Evolutionary conservation across 1,140 invertebrate genomes (phyloP), one percentile per base, ranked within the genome.

Genomic region (Formica selysi): DNA sequence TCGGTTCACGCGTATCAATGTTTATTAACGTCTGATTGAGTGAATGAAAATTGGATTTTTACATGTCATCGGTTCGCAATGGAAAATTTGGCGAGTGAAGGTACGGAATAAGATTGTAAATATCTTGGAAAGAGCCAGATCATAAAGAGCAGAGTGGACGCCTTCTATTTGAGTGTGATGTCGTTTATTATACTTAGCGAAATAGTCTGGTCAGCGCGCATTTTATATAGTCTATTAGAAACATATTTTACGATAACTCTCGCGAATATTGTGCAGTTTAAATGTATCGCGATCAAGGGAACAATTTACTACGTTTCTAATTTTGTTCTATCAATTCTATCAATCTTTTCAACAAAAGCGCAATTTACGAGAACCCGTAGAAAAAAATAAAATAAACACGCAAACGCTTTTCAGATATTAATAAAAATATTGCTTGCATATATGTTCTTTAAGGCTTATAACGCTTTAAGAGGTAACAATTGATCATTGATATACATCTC

Each of bases 161-260:
- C 7, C 6, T 61, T 73, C 61, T 73, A 59, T 71, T 26, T 16
- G 16, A 51, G 32, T 44, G n/a, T 29, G 8, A 41, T 22, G 48
- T 70, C 44, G 32, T 79, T 79, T 41, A 22, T 26, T 70, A 22
- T 36, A 79, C 22, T 0, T 41, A 32, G 5, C 48, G 5, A 26
- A 10, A 70, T 51, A 38, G 8, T 62, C 19, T 41, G 6, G 13
- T 11, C 19, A 29, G 6, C 5, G 19, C n/a, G 13, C 5, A 59
- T 78, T 51, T 51, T 78, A 41, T 48, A 62, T 29, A 79, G 64
- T 78, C 19, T 41, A 65, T 78, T 65, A 78, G 32, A 65, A 67
- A 54, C 5, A 26, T 38, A 67, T 79, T 79, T 79, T 51, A 79
- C n/a, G 59, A 64, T 19, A 67, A 61, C n/a, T 36, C 19, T 57